A percentile compares a stretch with the other conserved stretches of the same genome.
These are phyloP conservation scores for Falco columbarius DNA, from an alignment of 2,797 vertebrate genomes.

Conservation along the genomic window DNA sequence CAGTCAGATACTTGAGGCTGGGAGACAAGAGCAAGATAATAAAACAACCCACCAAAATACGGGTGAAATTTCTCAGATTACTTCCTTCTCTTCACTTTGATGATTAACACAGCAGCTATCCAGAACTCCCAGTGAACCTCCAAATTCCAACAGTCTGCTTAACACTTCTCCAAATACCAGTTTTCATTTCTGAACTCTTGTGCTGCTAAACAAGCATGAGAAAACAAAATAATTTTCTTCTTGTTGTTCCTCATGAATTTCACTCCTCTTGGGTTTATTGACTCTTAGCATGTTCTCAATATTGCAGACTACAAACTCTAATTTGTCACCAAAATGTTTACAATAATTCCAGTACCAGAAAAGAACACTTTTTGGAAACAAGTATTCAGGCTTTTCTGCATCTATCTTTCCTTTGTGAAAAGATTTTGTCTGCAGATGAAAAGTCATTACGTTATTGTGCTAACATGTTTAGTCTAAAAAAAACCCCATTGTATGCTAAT, in stretches of 20 bases:
- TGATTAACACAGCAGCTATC: neutral
- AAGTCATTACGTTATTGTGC: neutral
- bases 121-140: neutral
- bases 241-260: neutral
- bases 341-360: neutral
- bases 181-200: neutral
- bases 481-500: neutral
- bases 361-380: neutral
- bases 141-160: neutral
- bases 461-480: neutral
- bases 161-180: neutral
- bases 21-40: neutral
- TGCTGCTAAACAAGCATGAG: neutral
- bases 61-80: neutral
- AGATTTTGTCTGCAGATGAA: neutral
- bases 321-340: neutral
- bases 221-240: neutral
- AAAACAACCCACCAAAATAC: neutral
- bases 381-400: neutral
- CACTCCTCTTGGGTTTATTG: neutral
- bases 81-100: neutral
- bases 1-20: neutral
- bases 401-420: neutral
- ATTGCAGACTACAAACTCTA: neutral
- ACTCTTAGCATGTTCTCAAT: neutral